Evolutionary conservation across 1,140 invertebrate genomes (phyloP).

Genomic region (Drosophila nebulosa): DNA sequence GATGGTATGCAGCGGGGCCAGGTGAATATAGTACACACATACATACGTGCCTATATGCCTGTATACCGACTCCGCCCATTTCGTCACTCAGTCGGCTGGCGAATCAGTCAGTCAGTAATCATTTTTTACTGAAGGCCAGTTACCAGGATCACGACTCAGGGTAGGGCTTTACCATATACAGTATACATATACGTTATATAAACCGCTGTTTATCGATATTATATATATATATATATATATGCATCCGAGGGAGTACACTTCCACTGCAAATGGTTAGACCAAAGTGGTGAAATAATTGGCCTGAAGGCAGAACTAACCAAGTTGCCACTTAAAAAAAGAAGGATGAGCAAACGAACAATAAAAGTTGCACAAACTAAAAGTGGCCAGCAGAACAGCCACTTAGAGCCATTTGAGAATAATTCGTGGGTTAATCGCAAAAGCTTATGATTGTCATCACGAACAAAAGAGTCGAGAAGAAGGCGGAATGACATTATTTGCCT

Average conservation of each 20-base stretch:
- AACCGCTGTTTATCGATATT: background rate
- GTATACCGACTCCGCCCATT: constrained; percentile 43
- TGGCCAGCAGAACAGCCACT: background rate
- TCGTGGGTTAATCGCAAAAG: background rate
- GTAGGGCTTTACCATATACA: constrained; percentile 3
- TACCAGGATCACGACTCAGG: constrained; percentile 18
- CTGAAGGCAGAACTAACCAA: background rate
- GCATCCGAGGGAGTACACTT: background rate
- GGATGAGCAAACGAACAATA: background rate
- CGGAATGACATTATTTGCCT: background rate
- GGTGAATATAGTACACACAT: constrained; percentile 10
- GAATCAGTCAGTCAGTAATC: background rate
- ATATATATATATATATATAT: background rate
- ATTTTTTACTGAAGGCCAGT: constrained; percentile 6
- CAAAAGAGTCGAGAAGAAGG: background rate
- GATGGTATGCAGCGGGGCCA: constrained; percentile 56
- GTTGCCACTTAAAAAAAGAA: background rate
- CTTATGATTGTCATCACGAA: background rate
- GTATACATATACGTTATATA: background rate
- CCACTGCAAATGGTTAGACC: constrained; percentile 14
- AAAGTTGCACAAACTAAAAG: constrained; percentile 3
- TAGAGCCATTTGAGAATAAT: background rate
- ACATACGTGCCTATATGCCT: background rate
- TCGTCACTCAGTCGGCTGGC: constrained; percentile 14
- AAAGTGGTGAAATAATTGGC: background rate